Conservation (phyloP, 2,113 vertebrate genomes). For the Malurus melanocephalus region DNA sequence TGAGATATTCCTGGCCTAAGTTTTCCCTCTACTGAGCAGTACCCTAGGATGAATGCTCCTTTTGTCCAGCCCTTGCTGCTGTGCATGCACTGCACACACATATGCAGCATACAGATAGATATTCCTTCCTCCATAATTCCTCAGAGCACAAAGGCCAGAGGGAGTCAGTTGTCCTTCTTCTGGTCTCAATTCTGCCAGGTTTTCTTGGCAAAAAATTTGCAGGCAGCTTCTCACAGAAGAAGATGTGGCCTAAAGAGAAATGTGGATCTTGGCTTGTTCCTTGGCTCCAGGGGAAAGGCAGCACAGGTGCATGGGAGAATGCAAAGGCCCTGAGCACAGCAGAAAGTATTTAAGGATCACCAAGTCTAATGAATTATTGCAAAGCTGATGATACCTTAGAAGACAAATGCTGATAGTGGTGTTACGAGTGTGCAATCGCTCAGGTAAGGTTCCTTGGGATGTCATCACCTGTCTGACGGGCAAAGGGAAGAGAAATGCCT, state of each 20-base stretch:
- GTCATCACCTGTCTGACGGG: conserved; percentile 1
- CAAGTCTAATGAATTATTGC: not conserved
- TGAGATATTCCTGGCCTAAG: not conserved
- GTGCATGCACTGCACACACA: not conserved
- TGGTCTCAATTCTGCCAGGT: not conserved
- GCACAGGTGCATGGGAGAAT: not conserved
- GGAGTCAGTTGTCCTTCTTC: not conserved
- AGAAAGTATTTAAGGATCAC: not conserved
- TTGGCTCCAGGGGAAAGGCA: not conserved
- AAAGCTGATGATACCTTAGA: not conserved
- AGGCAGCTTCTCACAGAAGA: not conserved
- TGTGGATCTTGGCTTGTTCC: not conserved
- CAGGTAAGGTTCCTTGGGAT: conserved; percentile 11
- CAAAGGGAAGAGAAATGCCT: conserved; percentile 27
- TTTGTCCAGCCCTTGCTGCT: not conserved
- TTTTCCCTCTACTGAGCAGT: not conserved
- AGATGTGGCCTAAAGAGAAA: not conserved
- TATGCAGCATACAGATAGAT: not conserved
- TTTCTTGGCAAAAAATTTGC: not conserved
- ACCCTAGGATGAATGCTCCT: not conserved
- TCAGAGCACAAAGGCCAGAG: not conserved
- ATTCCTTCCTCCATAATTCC: not conserved
- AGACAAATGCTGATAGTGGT: not conserved
- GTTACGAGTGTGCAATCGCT: not conserved
- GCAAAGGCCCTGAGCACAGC: not conserved